Conservation (phyloP, 2,113 vertebrate genomes). For the Platichthys stellatus region DNA sequence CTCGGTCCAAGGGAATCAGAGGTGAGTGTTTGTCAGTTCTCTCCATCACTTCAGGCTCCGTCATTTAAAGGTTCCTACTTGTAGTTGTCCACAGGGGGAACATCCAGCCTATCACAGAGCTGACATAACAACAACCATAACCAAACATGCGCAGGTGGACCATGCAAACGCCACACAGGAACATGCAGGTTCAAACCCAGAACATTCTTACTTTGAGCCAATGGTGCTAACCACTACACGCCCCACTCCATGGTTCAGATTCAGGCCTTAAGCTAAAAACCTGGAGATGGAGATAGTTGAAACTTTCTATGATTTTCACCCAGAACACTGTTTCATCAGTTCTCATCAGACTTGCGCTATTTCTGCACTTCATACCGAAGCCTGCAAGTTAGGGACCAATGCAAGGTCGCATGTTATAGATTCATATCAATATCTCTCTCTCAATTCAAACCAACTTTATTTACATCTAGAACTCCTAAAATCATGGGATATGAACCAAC, state of each 20-base stretch:
- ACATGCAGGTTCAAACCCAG: too few species aligned
- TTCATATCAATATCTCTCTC: background rate
- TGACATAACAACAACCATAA: background rate
- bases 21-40: constrained; percentile 81
- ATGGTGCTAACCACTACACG: too few species aligned
- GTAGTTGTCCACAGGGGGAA: background rate
- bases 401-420: background rate
- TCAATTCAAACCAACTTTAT: background rate
- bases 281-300: background rate
- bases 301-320: background rate
- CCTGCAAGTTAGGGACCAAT: background rate
- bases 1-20: constrained; percentile 92
- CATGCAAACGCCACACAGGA: background rate
- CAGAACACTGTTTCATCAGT: constrained; percentile 9
- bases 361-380: background rate
- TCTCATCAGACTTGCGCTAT: background rate
- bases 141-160: background rate
- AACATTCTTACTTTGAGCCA: too few species aligned
- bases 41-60: constrained; percentile 16
- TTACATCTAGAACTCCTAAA: background rate
- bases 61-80: background rate
- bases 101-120: background rate
- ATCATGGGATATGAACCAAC: background rate
- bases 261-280: background rate
- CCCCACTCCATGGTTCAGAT: background rate